Conservation (phyloP, 2,888 invertebrate species). For the Globia sparganii region DNA sequence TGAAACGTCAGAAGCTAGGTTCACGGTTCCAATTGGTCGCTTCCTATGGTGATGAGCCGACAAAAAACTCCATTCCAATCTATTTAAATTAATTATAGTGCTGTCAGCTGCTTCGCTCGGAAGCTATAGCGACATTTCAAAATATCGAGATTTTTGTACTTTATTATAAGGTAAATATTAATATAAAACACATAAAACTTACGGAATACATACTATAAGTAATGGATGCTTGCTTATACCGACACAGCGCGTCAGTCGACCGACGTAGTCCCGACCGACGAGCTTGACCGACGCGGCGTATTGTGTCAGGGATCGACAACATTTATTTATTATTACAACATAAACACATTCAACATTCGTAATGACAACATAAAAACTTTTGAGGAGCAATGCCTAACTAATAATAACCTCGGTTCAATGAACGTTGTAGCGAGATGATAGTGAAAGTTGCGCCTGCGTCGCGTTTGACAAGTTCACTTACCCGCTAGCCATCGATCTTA, state of each 20-base stretch:
- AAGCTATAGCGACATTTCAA: background rate
- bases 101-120: background rate
- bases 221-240: background rate
- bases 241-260: background rate
- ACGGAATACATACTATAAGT: no score
- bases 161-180: background rate
- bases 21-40: no score
- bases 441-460: slow-evolving; percentile 68
- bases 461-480: slow-evolving; percentile 68
- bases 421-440: slow-evolving; percentile 63
- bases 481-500: slow-evolving; percentile 56
- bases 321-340: no score
- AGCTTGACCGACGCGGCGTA: background rate
- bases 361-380: background rate
- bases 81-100: background rate
- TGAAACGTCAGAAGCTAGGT: no score
- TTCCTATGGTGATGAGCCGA: no score
- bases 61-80: background rate
- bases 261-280: background rate
- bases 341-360: background rate
- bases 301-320: background rate
- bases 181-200: no score
- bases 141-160: background rate
- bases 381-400: background rate
- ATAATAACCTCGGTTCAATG: slow-evolving; percentile 52